Percentiles rank a stretch among this genome's conserved stretches.
phyloP scores from a whole-genome alignment of 2,888 invertebrate genomes.

The Chloromyia formosa region DNA sequence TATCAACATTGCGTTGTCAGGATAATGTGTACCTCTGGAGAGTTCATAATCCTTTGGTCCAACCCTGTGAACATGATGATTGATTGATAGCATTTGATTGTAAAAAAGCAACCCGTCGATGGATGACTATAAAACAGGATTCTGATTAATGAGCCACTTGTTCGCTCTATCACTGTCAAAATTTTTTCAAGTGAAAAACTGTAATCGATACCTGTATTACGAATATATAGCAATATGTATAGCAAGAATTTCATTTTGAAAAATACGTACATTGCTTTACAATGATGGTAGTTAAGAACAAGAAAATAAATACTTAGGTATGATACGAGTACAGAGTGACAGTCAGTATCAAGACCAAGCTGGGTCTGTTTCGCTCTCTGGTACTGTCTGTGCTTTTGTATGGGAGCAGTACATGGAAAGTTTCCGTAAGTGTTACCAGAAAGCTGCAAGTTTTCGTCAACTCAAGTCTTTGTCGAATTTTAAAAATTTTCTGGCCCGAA shows the following conservation, averaged over 20 bases:
- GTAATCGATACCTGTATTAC: conserved; percentile 15
- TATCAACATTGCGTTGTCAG: conserved; percentile 15
- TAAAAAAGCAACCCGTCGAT: background rate
- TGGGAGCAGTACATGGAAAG: no score
- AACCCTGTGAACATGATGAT: conserved; percentile 33
- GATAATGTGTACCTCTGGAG: conserved; percentile 3
- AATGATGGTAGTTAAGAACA: background rate
- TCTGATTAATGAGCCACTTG: conserved; percentile 40
- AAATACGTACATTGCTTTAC: background rate
- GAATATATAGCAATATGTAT: background rate
- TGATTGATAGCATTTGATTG: conserved; percentile 37
- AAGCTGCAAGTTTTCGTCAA: no score
- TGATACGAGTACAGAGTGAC: no score
- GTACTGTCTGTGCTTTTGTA: no score
- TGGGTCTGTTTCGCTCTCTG: no score
- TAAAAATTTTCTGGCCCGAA: no score
- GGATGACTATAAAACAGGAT: background rate
- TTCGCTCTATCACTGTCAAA: conserved; percentile 40
- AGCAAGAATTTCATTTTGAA: background rate
- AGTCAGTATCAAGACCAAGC: no score
- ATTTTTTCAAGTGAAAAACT: background rate
- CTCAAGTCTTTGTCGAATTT: no score
- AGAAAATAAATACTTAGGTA: no score
- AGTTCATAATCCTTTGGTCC: conserved; percentile 30
- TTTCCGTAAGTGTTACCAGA: no score